A percentile compares a stretch with the other conserved stretches of the same genome.
Evolutionary conservation across 2,797 vertebrate genomes (phyloP).

Genomic region (Sebastes kiyomatsui): DNA sequence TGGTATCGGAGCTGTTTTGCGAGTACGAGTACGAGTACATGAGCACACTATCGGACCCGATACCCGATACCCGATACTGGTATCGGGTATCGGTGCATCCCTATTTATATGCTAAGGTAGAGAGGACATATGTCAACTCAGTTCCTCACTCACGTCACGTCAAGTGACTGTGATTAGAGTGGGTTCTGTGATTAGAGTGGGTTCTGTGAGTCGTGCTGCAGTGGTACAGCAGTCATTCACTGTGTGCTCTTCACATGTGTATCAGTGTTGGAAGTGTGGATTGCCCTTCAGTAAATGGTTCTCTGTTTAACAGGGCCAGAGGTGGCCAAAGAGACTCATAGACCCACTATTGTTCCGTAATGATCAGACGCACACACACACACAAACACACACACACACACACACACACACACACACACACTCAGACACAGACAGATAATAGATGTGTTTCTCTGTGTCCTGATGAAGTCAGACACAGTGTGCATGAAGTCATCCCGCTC

Average conservation of each 20-base stretch:
- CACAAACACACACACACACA: not conserved
- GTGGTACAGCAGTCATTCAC: not conserved
- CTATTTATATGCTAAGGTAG: not conserved
- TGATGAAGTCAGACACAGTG: slow-evolving; percentile 42
- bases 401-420: not conserved
- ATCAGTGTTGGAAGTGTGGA: slow-evolving; percentile 17
- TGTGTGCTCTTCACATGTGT: not conserved
- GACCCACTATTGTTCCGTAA: slow-evolving; percentile 58
- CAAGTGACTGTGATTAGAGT: not conserved
- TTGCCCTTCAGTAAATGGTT: slow-evolving; percentile 52
- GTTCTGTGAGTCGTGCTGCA: not conserved
- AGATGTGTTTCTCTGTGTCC: slow-evolving; percentile 25
- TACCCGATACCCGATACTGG: no score
- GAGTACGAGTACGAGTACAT: no score
- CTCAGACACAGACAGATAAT: slow-evolving; percentile 11
- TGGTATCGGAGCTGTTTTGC: no score
- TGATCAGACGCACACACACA: slow-evolving; percentile 16
- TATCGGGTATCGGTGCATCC: no score
- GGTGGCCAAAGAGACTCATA: slow-evolving; percentile 46
- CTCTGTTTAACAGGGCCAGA: slow-evolving; percentile 60
- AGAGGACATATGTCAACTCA: not conserved
- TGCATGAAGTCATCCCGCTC: slow-evolving; percentile 46
- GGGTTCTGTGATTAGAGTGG: not conserved
- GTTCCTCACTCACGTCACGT: not conserved
- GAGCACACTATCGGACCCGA: no score